Conservation (phyloP, 1,140 invertebrate species). For the Scaptomyza graminum region DNA sequence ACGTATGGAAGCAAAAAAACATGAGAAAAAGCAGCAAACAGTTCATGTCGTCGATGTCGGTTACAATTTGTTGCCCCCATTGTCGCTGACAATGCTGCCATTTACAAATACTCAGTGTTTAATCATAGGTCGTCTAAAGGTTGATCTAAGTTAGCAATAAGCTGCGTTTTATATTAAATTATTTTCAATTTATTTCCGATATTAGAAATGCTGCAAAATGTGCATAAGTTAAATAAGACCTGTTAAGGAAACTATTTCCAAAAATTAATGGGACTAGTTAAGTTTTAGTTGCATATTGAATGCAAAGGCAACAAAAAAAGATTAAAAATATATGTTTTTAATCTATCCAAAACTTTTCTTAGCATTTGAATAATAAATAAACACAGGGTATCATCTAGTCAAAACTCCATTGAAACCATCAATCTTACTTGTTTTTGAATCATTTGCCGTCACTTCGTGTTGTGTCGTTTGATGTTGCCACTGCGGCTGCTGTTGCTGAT, state of each 20-base stretch:
- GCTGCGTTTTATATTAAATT: too few species aligned
- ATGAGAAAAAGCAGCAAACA: constrained; percentile 27
- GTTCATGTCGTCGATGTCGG: constrained; percentile 43
- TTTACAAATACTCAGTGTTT: constrained; percentile 39
- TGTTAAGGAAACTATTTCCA: too few species aligned
- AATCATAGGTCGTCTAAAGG: not conserved
- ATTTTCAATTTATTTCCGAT: too few species aligned
- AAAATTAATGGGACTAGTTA: too few species aligned
- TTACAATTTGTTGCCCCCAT: constrained; percentile 53
- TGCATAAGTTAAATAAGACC: too few species aligned
- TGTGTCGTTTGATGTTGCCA: constrained; percentile 19
- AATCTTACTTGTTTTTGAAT: constrained; percentile 58
- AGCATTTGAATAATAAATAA: not conserved
- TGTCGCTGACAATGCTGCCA: constrained; percentile 47
- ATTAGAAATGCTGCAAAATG: too few species aligned
- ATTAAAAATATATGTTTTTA: too few species aligned
- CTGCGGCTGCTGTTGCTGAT: constrained; percentile 1
- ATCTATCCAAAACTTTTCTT: too few species aligned
- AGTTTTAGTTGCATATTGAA: too few species aligned
- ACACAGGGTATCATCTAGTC: not conserved
- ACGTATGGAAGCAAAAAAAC: constrained; percentile 9
- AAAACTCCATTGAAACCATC: not conserved
- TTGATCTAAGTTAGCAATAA: not conserved
- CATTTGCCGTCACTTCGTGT: constrained; percentile 56
- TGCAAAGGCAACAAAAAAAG: too few species aligned